Conservation (phyloP, 2,888 invertebrate species). For the Lymantria monacha region DNA sequence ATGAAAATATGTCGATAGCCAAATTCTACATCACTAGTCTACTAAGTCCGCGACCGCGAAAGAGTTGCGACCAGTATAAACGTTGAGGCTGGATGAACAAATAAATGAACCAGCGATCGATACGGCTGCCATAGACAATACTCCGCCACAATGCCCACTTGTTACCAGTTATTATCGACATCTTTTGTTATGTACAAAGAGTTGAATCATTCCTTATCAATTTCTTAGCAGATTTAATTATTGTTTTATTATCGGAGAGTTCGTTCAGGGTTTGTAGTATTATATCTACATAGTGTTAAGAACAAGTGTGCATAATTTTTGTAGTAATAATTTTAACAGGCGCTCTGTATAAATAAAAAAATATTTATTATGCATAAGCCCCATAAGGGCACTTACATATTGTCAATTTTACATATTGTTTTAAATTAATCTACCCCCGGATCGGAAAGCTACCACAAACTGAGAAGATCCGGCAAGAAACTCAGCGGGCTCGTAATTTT, state of each 20-base stretch:
- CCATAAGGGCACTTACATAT: too few species aligned
- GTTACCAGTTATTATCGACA: slow-evolving; percentile 46
- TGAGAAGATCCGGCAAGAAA: too few species aligned
- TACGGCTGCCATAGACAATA: slow-evolving; percentile 42
- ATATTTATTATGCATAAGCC: too few species aligned
- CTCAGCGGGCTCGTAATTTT: too few species aligned
- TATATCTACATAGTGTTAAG: too few species aligned
- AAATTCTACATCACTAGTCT: slow-evolving; percentile 34
- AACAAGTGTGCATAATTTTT: too few species aligned
- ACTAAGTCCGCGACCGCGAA: slow-evolving; percentile 53
- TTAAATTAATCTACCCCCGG: too few species aligned
- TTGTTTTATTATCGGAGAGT: not conserved
- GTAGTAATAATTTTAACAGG: too few species aligned
- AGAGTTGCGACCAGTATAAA: slow-evolving; percentile 73
- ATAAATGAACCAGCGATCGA: slow-evolving; percentile 73
- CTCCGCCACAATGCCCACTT: slow-evolving; percentile 44
- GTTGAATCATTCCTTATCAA: not conserved
- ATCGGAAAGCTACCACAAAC: too few species aligned
- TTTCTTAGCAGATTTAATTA: not conserved
- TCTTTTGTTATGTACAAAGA: slow-evolving; percentile 33
- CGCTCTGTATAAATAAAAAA: too few species aligned
- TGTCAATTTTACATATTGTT: too few species aligned
- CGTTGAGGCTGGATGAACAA: slow-evolving; percentile 76
- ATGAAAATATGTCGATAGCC: too few species aligned
- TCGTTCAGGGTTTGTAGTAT: not conserved